Base-by-base conservation (phyloP, 1,140 invertebrate species). In the Carposina sasakii region DNA sequence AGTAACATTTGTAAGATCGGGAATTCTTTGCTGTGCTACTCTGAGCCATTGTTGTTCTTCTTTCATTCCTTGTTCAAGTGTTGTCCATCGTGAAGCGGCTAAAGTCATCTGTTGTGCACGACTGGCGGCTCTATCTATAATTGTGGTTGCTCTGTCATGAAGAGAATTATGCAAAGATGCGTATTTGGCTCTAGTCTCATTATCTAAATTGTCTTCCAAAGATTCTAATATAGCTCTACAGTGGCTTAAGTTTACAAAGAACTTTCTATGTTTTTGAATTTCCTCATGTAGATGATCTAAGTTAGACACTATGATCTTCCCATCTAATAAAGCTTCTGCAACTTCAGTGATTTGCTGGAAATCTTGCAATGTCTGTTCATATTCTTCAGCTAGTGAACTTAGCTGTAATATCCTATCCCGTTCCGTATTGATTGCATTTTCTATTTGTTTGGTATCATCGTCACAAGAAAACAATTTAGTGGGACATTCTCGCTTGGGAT, bases 191-290 rank as follows among this genome's bases (percentile, higher is more conserved):
- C 91, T 88, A 0, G 94, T 95, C 71, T 93, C 92, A 13, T 83
- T 87, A 66, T 96, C 94, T 10, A 96, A 82, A 76, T 94, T 93
- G 54, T 91, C 90, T 76, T 95, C 94, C 12, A 96, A 70, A 0
- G 93, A 94, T 75, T 96, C 94, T 15, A 96, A 77, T 54, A 95
- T 93, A 17, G 90, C 90, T 60, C 91, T 87, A 60, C 94, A 96
- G 50, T 95, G 93, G 62, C 93, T 95, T 8, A 96, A 75, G 61
- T 94, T 95, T 0, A 94, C 91, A 66, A 96, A 96, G 79, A 96
- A 95, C 65, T 94, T 94, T 31, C 93, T 87, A 67, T 95, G 93
- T 65, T 94, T 96, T 57, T 95, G 93, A 78, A 96, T 93, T 83
- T 95, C 94, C 63, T 95, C 92, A 61, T 93, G 92, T 8, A 96